Percentiles rank a stretch among this genome's conserved stretches.
phyloP scores from a whole-genome alignment of 2,888 invertebrate genomes.

The Andrena marginata region DNA sequence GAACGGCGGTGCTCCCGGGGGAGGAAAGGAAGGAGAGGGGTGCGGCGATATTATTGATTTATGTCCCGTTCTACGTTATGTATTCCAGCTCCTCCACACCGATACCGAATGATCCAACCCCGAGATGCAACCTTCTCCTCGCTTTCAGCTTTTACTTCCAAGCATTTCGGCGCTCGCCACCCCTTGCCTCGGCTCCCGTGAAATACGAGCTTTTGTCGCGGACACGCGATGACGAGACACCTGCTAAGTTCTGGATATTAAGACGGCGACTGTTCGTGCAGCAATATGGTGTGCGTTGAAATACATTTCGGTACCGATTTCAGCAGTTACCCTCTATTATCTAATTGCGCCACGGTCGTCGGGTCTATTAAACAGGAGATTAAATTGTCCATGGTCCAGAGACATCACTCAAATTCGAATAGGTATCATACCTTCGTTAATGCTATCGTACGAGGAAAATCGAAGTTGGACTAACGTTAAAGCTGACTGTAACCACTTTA shows the following conservation, averaged over 20 bases:
- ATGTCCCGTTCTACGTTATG: constrained; percentile 85
- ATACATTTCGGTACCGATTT: too few relatives aligned
- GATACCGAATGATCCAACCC: constrained; percentile 75
- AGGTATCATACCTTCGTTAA: too few relatives aligned
- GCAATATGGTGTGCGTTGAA: background rate
- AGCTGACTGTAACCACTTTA: background rate
- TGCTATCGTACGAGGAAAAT: too few relatives aligned
- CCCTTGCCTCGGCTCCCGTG: background rate
- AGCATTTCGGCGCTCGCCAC: constrained; percentile 7
- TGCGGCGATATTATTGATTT: constrained; percentile 88
- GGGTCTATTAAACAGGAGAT: too few relatives aligned
- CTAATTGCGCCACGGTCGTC: too few relatives aligned
- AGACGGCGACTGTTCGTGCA: background rate
- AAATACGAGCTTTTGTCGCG: background rate
- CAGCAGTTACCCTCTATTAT: too few relatives aligned
- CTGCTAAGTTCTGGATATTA: background rate
- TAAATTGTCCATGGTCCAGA: too few relatives aligned
- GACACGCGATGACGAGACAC: background rate
- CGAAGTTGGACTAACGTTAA: too few relatives aligned
- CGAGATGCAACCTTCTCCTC: constrained; percentile 67
- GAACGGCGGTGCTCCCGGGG: constrained; percentile 77
- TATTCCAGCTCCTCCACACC: constrained; percentile 75
- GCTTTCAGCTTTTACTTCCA: constrained; percentile 42
- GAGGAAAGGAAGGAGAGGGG: constrained; percentile 81
- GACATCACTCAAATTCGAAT: too few relatives aligned